A percentile compares a stretch with the other conserved stretches of the same genome.
phyloP scores from a whole-genome alignment of 1,140 invertebrate species.

The Mesaphorura yosii region DNA sequence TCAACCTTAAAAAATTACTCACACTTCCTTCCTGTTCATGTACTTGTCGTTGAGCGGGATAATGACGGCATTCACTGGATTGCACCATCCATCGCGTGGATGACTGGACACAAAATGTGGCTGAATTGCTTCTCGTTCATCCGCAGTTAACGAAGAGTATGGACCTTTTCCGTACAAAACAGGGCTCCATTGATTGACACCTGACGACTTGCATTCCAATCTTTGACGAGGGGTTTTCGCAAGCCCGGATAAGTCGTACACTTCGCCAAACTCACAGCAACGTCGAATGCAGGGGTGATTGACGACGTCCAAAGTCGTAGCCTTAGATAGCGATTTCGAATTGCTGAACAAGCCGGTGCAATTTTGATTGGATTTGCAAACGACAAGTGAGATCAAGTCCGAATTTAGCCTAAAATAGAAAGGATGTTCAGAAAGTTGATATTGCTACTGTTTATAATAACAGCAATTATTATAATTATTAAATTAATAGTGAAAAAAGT shows the following conservation, averaged over 20 bases:
- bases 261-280: conserved; percentile 12
- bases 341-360: conserved; percentile 1
- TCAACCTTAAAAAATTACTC: neutral
- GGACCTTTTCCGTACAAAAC: conserved; percentile 7
- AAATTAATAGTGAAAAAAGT: no score
- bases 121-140: no score
- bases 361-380: neutral
- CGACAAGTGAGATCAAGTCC: no score
- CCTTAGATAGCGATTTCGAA: neutral
- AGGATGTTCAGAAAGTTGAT: no score
- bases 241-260: conserved; percentile 3
- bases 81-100: conserved; percentile 3
- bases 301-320: no score
- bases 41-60: neutral
- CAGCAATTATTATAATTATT: no score
- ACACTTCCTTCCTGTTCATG: neutral
- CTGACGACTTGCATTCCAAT: neutral
- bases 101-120: conserved; percentile 5
- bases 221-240: neutral
- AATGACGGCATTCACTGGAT: neutral
- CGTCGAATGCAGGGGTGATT: conserved; percentile 11
- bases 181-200: conserved; percentile 6
- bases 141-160: neutral
- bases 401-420: no score
- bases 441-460: no score